Evolutionary conservation across 2,797 vertebrate species (phyloP).

Genomic region (Anableps anableps): DNA sequence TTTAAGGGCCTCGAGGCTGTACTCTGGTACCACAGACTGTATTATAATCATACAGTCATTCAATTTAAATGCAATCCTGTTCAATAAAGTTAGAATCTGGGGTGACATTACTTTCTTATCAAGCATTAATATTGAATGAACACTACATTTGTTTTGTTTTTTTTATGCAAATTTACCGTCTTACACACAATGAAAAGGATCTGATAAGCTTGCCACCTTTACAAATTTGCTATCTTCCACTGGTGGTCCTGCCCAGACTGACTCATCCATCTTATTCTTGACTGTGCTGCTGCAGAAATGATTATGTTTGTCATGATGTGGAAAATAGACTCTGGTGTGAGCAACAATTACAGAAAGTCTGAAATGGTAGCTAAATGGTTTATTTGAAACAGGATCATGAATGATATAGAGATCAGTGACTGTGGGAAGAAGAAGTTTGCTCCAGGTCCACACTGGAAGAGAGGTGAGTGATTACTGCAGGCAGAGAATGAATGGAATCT

Average conservation of each 20-base stretch:
- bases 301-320: neutral
- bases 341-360: neutral
- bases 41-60: neutral
- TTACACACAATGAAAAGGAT: neutral
- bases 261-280: neutral
- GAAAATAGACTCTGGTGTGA: neutral
- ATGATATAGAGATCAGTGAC: neutral
- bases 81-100: neutral
- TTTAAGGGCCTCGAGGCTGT: neutral
- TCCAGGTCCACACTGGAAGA: too few species aligned
- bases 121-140: neutral
- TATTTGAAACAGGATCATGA: slow-evolving; percentile 1
- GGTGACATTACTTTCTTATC: neutral
- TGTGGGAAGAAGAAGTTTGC: neutral
- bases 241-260: neutral
- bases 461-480: too few species aligned
- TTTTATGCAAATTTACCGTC: neutral
- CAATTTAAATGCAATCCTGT: neutral
- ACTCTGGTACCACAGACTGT: neutral
- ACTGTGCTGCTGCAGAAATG: neutral
- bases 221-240: too few species aligned
- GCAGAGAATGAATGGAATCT: too few species aligned
- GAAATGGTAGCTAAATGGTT: neutral
- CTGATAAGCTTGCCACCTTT: neutral
- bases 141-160: neutral